A percentile compares a stretch with the other conserved stretches of the same genome.
Conservation (phyloP, 2,888 invertebrate genomes). For the Andrena chrysosceles region DNA sequence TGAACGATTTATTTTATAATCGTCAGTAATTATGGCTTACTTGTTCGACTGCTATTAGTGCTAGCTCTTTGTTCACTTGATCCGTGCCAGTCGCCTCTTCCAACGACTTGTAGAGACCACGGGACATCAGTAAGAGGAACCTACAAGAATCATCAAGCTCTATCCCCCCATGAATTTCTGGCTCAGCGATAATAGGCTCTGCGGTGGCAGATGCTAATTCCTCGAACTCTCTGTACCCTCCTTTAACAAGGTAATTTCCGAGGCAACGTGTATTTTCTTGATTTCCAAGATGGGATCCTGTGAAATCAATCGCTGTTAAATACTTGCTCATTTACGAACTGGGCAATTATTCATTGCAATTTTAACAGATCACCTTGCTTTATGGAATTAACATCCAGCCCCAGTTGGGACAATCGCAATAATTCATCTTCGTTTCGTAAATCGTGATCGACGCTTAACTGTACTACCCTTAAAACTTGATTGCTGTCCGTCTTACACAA, state of each 20-base stretch:
- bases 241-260: conserved; percentile 95
- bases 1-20: neutral
- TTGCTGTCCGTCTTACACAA: conserved; percentile 92
- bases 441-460: conserved; percentile 94
- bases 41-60: conserved; percentile 92
- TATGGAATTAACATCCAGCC: conserved; percentile 90
- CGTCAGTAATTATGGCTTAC: conserved; percentile 78
- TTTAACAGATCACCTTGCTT: conserved; percentile 85
- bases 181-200: conserved; percentile 94
- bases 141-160: conserved; percentile 91
- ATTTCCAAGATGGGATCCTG: conserved; percentile 91
- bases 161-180: conserved; percentile 94
- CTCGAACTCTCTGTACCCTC: conserved; percentile 93
- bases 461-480: conserved; percentile 91
- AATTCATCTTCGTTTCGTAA: conserved; percentile 94
- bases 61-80: conserved; percentile 93
- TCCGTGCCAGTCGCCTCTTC: conserved; percentile 92
- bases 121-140: conserved; percentile 94
- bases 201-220: conserved; percentile 89
- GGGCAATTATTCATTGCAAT: neutral
- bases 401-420: conserved; percentile 90
- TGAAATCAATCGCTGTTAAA: conserved; percentile 17
- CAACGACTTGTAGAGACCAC: conserved; percentile 93
- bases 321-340: neutral
- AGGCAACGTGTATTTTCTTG: conserved; percentile 94